A percentile compares a stretch with the other conserved stretches of the same genome.
phyloP scores from a whole-genome alignment of 2,113 vertebrate species.

The Otus sunia region DNA sequence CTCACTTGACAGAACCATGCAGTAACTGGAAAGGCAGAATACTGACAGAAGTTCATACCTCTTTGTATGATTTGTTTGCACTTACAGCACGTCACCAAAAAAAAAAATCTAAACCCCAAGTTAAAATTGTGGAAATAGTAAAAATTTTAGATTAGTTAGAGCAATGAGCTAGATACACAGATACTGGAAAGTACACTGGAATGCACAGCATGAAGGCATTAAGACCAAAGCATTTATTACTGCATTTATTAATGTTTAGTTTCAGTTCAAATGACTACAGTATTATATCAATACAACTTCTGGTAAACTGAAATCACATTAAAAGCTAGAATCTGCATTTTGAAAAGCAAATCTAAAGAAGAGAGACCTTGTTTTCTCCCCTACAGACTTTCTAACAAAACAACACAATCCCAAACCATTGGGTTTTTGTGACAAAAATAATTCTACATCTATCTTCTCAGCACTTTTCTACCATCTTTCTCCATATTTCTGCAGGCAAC shows the following conservation, averaged over 20 bases:
- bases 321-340: not conserved
- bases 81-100: not conserved
- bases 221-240: not conserved
- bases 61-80: not conserved
- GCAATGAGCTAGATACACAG: not conserved
- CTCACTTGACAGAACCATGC: fast-evolving
- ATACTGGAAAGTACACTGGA: not conserved
- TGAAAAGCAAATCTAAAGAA: not conserved
- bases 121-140: not conserved
- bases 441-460: not conserved
- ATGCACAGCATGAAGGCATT: not conserved
- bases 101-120: not conserved
- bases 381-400: not conserved
- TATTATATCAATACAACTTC: not conserved
- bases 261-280: not conserved
- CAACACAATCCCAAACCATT: not conserved
- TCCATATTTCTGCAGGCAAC: slow-evolving; percentile 26
- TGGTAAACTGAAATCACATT: not conserved
- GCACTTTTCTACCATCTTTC: not conserved
- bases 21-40: not conserved
- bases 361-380: not conserved
- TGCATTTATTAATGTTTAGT: not conserved
- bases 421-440: not conserved
- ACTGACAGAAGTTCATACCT: not conserved
- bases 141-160: not conserved